phyloP scores from a whole-genome alignment of 2,888 invertebrate genomes.

The Drosophila differens region DNA sequence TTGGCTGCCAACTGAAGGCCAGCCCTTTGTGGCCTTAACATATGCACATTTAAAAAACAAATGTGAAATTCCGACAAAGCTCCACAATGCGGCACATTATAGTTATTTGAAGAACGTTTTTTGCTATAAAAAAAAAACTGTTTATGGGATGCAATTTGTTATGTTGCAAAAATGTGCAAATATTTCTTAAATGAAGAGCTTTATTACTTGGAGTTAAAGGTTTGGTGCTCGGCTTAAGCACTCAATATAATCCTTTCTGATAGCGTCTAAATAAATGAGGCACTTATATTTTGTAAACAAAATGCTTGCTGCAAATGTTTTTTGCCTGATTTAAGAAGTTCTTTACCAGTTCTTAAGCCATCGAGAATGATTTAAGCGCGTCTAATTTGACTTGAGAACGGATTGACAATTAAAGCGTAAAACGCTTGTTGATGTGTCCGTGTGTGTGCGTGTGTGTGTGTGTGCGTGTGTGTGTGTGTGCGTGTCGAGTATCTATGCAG shows the following conservation, averaged over 20 bases:
- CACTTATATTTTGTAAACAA: background rate
- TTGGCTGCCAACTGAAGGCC: conserved; percentile 43
- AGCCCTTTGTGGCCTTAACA: conserved; percentile 1
- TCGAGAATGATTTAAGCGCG: background rate
- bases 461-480: background rate
- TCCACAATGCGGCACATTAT: background rate
- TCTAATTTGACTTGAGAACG: background rate
- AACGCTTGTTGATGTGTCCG: background rate
- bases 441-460: background rate
- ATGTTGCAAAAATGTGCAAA: background rate
- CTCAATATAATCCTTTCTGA: background rate
- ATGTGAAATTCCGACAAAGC: background rate
- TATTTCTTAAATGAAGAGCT: background rate
- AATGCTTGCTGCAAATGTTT: background rate
- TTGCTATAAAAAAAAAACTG: background rate
- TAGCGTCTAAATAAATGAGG: too few relatives aligned
- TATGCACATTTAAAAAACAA: background rate
- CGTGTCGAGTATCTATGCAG: conserved; percentile 10
- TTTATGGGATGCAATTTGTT: background rate
- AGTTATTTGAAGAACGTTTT: background rate
- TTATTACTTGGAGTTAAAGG: background rate
- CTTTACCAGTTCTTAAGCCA: background rate
- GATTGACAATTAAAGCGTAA: background rate
- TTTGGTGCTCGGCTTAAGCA: background rate
- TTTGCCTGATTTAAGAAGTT: background rate